Evolutionary conservation across 2,113 vertebrate genomes (phyloP), one percentile per base, ranked within the genome.

Genomic region (Lophura nycthemera): DNA sequence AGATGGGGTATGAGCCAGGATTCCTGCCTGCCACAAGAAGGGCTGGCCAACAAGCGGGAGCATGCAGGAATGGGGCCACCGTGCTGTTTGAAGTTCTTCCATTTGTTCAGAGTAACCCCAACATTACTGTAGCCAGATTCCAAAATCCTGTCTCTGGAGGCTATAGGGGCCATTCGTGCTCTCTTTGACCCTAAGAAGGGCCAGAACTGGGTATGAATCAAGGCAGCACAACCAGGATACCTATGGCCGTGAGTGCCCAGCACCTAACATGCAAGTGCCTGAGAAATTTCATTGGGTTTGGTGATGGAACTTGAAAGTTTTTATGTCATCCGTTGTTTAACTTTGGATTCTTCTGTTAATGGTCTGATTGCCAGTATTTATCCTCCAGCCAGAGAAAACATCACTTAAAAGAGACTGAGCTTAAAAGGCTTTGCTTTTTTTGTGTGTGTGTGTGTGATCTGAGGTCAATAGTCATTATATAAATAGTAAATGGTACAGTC

Each of bases 21-120:
- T 59, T 69, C 70, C 29, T 34, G 38, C 38, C 20, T 83, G 45
- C 12, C 18, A 3, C 11, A 10, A 13, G 10, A 74, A 29, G 3
- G n/a, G n/a, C 45, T 17, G 15, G 19, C 17, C 10, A 71, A 38
- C 19, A 42, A 5, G 8, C 24, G 45, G 32, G 17, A 14, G 32
- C 9, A 0, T 18, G 60, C 4, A 11, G 24, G 56, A 34, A 29
- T 2, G 14, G 36, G 27, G 45, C 34, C 66, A 19, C 13, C 1
- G 18, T 0, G 3, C 5, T 73, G 54, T 21, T 40, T 60, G 34
- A 80, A 64, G 29, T 40, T 45, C 48, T 81, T 56, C 43, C 50
- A 5, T 57, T 77, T 61, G 16, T 45, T 40, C 1, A 1, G 29
- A 61, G 48, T 11, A 69, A 73, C 59, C 32, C 5, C 50, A 50